Conservation (phyloP, 1,140 invertebrate genomes). For the Drosophila repleta region DNA sequence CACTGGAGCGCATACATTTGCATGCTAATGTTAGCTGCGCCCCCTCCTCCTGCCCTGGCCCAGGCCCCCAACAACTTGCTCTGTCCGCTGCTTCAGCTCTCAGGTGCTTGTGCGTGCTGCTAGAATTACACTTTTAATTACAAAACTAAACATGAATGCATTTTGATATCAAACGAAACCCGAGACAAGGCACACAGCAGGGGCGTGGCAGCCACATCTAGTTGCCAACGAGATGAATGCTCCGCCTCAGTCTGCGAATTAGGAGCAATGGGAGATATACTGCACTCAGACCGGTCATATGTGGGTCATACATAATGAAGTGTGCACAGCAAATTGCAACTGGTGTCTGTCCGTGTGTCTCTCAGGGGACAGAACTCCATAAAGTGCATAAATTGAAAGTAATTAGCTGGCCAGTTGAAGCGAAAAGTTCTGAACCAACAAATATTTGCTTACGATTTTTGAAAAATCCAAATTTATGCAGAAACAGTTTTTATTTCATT, state of each 20-base stretch:
- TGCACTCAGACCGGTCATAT: slow-evolving; percentile 14
- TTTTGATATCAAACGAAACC: slow-evolving; percentile 73
- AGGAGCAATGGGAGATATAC: slow-evolving; percentile 5
- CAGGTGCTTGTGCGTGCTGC: slow-evolving; percentile 43
- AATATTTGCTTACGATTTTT: no score
- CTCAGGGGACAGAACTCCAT: not conserved
- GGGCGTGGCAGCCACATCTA: not conserved
- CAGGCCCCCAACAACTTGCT: not conserved
- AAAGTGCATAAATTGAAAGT: not conserved
- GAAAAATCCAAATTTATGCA: no score
- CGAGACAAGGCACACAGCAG: slow-evolving; percentile 22
- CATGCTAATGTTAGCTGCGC: slow-evolving; percentile 60
- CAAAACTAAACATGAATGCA: slow-evolving; percentile 79
- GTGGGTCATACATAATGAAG: slow-evolving; percentile 37
- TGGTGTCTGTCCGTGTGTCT: not conserved
- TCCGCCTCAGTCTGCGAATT: not conserved
- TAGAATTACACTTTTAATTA: slow-evolving; percentile 78
- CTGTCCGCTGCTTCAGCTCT: not conserved
- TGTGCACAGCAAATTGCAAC: not conserved
- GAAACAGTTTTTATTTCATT: no score
- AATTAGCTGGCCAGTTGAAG: not conserved
- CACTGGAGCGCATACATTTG: slow-evolving; percentile 67
- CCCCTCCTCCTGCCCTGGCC: not conserved
- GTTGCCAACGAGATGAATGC: slow-evolving; percentile 4
- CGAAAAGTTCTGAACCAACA: not conserved